phyloP scores from a whole-genome alignment of 2,113 vertebrate genomes.

The Bothrops jararaca region DNA sequence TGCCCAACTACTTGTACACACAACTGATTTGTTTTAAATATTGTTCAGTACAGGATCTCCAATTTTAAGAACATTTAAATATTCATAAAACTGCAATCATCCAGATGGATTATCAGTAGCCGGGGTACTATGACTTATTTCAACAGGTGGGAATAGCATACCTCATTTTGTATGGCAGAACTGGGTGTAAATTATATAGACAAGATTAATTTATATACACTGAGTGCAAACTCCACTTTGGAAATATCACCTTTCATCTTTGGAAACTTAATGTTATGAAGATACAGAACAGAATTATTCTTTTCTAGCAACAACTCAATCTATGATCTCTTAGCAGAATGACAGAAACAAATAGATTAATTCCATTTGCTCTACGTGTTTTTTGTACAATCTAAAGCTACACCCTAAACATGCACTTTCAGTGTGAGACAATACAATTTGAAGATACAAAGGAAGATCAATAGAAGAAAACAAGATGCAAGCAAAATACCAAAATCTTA shows the following conservation, averaged over 20 bases:
- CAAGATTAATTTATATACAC: neutral
- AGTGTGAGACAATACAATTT: rapidly evolving
- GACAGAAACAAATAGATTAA: neutral
- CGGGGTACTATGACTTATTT: neutral
- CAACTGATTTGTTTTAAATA: neutral
- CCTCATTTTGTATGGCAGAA: neutral
- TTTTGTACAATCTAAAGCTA: neutral
- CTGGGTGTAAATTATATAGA: neutral
- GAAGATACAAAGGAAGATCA: neutral
- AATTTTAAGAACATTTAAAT: conserved; percentile 8
- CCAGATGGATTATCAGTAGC: neutral
- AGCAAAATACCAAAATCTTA: neutral
- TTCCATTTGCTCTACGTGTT: neutral
- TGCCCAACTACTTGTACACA: neutral
- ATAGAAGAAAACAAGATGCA: neutral
- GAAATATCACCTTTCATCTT: conserved; percentile 11
- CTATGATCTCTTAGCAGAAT: neutral
- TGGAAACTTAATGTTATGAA: neutral
- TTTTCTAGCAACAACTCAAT: neutral
- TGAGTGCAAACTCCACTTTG: neutral
- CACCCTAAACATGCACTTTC: neutral
- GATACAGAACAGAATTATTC: rapidly evolving
- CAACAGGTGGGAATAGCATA: neutral
- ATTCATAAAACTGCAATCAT: neutral
- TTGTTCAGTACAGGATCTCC: neutral